Base-by-base conservation (phyloP, 2,888 invertebrate species). In the Dynastes hyllus region DNA sequence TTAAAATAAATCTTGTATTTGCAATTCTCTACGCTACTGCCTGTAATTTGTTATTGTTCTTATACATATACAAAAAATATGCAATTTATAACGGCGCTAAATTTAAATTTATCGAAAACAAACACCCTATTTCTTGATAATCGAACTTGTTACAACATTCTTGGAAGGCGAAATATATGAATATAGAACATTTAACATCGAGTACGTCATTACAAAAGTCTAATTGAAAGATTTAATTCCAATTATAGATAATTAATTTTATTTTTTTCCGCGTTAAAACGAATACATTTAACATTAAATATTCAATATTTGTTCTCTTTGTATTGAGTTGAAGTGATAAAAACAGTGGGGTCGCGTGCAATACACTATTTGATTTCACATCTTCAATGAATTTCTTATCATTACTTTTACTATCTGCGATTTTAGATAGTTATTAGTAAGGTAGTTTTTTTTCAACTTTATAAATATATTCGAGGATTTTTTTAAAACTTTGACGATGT, bases 331-430 rank as follows among this genome's bases (percentile, higher is more conserved):
- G 61, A 73, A 22, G 73, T 80, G 76, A 76, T 77, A 79, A 76
- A 76, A 79, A 78, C 78, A 81, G 82, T 84, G 84, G 83, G 82
- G 79, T 83, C 84, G 84, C 81, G 83, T 83, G 84, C 83, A 84
- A 81, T 81, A 82, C 77, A 67, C 78, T 78, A 58, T 73, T 73
- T 73, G 73, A 73, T 78, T 75, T 70, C 71, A 32, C 32, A 78
- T 78, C 78, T 77, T 77, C 40, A 61, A 58, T 58, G 73, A 61
- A 70, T 51, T 70, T 70, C 71, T 66, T 71, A 55, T 76, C 70
- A 65, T 40, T 76, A 80, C 63, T 80, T 75, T 80, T 78, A 78
- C 80, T 80, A 63, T 78, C 76, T 77, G 73, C 53, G 71, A 73
- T 77, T 79, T 69, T 61, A 61, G 27, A 13, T 50, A 22, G 69